phyloP scores from a whole-genome alignment of 1,140 invertebrate genomes.

The Paraescarpia echinospica region DNA sequence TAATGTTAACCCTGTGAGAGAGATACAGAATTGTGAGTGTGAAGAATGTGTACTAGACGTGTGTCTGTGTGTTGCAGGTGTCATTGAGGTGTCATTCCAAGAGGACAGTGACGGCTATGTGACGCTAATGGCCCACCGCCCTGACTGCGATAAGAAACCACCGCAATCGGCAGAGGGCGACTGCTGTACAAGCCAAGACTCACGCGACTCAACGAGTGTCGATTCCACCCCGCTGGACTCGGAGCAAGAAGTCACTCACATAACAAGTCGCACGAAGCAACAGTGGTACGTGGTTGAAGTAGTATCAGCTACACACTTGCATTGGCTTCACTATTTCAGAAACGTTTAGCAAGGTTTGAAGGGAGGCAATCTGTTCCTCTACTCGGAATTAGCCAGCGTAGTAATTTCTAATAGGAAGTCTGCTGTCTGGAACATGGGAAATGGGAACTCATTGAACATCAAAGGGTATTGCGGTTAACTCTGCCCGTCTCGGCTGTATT shows the following conservation, averaged over 20 bases:
- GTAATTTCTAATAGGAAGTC: no score
- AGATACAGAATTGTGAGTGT: background rate
- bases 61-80: slow-evolving; percentile 42
- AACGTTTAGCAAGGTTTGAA: no score
- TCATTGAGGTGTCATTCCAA: slow-evolving; percentile 52
- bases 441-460: no score
- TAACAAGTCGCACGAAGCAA: background rate
- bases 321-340: background rate
- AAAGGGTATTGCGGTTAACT: no score
- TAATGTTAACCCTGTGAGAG: background rate
- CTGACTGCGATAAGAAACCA: slow-evolving; percentile 26
- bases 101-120: slow-evolving; percentile 62
- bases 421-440: no score
- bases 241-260: background rate
- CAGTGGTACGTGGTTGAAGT: background rate
- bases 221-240: background rate
- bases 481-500: no score
- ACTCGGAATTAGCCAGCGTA: no score
- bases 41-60: background rate
- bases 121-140: slow-evolving; percentile 58
- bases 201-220: background rate
- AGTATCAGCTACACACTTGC: background rate
- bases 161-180: background rate
- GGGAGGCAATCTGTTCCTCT: no score
- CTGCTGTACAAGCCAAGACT: background rate